These are phyloP conservation scores for Chloebia gouldiae DNA, from an alignment of 2,113 vertebrate genomes.

Conservation along the genomic window DNA sequence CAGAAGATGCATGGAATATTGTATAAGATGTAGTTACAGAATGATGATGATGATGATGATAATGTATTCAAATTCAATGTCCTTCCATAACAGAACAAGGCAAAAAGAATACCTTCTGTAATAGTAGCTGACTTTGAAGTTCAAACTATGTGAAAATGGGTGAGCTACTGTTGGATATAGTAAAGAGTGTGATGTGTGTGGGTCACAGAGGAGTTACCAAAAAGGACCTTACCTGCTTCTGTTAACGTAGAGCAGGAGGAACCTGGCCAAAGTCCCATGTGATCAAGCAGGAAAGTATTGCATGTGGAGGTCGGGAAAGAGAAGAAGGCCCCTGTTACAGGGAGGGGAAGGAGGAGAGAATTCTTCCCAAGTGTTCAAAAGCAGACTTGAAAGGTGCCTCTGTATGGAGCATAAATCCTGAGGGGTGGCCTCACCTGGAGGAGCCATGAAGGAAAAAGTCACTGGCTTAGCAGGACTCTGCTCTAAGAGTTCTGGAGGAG, in stretches of 20 bases:
- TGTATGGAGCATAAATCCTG: not conserved
- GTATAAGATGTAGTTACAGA: not conserved
- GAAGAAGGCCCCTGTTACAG: not conserved
- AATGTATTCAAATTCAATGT: not conserved
- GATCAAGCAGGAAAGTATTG: not conserved
- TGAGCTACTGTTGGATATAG: not conserved
- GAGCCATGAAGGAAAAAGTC: not conserved
- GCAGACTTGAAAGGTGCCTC: not conserved
- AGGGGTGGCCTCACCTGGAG: not conserved
- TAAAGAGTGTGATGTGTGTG: not conserved
- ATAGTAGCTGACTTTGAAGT: not conserved
- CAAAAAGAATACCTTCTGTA: not conserved
- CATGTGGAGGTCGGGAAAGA: not conserved
- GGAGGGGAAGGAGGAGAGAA: not conserved
- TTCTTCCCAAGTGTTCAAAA: accelerated
- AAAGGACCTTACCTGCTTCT: not conserved
- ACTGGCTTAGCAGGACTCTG: not conserved
- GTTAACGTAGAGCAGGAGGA: not conserved
- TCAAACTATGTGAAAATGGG: not conserved
- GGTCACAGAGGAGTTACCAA: not conserved
- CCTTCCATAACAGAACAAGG: not conserved
- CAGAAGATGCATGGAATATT: not conserved
- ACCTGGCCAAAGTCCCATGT: not conserved
- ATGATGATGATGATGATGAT: not conserved
- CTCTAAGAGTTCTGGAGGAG: not conserved